Percentiles rank a stretch among this genome's conserved stretches.
phyloP scores from a whole-genome alignment of 2,113 vertebrate species.

The Colius striatus region DNA sequence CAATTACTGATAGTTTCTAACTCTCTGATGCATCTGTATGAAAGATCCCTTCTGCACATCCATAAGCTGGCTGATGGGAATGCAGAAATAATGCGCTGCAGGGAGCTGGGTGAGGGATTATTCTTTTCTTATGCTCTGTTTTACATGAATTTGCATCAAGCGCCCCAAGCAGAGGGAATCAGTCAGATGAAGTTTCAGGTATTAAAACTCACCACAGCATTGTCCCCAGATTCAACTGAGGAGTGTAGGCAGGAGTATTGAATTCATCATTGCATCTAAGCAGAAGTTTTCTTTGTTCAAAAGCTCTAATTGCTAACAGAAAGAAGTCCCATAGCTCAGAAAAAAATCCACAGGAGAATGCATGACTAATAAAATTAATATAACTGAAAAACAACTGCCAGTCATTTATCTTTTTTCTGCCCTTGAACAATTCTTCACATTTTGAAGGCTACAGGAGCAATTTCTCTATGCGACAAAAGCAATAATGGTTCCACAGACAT shows the following conservation, averaged over 20 bases:
- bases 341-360: conserved; percentile 18
- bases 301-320: conserved; percentile 34
- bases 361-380: conserved; percentile 55
- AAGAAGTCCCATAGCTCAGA: conserved; percentile 29
- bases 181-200: conserved; percentile 9
- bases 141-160: conserved; percentile 51
- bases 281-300: conserved; percentile 40
- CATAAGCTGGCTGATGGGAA: not conserved
- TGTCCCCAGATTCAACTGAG: not conserved
- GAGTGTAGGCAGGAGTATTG: not conserved
- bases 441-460: conserved; percentile 22
- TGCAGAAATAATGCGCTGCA: not conserved
- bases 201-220: not conserved
- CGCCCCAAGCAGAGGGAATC: conserved; percentile 31
- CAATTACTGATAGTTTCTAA: not conserved
- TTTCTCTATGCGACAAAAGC: not conserved
- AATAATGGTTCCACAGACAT: not conserved
- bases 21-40: not conserved
- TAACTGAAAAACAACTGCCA: conserved; percentile 39
- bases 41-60: not conserved
- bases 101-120: not conserved
- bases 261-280: conserved; percentile 27
- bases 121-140: not conserved
- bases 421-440: conserved; percentile 42
- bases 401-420: conserved; percentile 45